These are phyloP conservation scores for Himalopsyche phryganea DNA, from an alignment of 1,140 invertebrate genomes.

Conservation along the genomic window DNA sequence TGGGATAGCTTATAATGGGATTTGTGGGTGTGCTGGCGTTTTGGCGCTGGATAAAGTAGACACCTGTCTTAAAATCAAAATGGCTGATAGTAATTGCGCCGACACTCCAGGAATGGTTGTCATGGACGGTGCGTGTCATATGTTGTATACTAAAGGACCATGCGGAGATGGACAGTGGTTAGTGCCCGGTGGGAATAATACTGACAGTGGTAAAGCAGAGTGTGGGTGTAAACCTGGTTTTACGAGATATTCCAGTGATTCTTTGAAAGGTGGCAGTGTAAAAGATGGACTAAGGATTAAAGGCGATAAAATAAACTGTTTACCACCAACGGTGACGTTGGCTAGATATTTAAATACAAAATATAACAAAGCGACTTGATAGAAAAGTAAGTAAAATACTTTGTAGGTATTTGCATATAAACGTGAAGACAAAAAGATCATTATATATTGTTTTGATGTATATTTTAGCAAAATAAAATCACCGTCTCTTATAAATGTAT, in stretches of 20 bases:
- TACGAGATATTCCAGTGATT: slow-evolving; percentile 40
- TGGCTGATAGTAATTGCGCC: slow-evolving; percentile 31
- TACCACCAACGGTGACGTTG: slow-evolving; percentile 51
- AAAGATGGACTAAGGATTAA: slow-evolving; percentile 29
- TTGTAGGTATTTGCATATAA: too few species aligned
- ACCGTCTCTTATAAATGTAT: too few species aligned
- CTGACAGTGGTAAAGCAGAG: slow-evolving; percentile 47
- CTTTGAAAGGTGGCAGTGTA: too few species aligned
- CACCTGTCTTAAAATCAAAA: slow-evolving; percentile 37
- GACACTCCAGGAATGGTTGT: slow-evolving; percentile 56
- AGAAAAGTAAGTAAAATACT: too few species aligned
- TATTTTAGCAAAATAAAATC: too few species aligned
- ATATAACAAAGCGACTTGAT: slow-evolving; percentile 15
- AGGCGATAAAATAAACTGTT: slow-evolving; percentile 37
- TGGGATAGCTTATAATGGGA: slow-evolving; percentile 76
- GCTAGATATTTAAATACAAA: slow-evolving; percentile 55
- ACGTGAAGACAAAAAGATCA: too few species aligned
- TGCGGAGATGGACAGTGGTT: slow-evolving; percentile 72
- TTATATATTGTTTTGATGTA: too few species aligned
- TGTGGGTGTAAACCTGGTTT: slow-evolving; percentile 74
- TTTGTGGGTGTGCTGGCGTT: slow-evolving; percentile 64
- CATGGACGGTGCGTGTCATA: slow-evolving; percentile 63
- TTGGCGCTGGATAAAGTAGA: slow-evolving; percentile 38
- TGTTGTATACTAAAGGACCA: slow-evolving; percentile 69
- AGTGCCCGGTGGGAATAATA: slow-evolving; percentile 49